Conservation (phyloP, 1,140 invertebrate species). For the Triops longicaudatus region DNA sequence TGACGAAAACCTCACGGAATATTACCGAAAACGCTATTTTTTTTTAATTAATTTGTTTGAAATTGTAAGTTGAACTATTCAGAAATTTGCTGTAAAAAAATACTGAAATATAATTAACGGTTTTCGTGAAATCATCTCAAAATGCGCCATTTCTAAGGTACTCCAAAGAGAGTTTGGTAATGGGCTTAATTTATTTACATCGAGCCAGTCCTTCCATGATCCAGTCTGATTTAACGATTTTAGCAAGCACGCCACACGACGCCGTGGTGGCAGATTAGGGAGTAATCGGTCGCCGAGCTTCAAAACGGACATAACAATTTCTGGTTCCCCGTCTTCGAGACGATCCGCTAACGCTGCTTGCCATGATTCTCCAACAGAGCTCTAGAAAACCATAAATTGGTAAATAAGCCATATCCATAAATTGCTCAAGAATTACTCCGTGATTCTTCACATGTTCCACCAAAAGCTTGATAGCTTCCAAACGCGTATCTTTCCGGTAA, state of each 20-base stretch:
- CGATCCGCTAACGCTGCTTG: slow-evolving; percentile 20
- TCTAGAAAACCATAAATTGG: background rate
- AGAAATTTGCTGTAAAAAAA: too few relatives aligned
- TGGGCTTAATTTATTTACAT: background rate
- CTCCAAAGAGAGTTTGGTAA: background rate
- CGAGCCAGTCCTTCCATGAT: background rate
- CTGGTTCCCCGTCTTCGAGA: slow-evolving; percentile 11
- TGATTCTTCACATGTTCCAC: background rate
- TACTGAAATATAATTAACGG: too few relatives aligned
- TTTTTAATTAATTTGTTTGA: too few relatives aligned
- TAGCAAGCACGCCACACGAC: slow-evolving; percentile 4
- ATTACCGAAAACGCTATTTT: too few relatives aligned
- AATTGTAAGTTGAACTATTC: too few relatives aligned
- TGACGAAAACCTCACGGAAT: too few relatives aligned
- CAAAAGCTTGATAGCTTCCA: slow-evolving; percentile 17
- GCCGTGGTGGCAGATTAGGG: background rate
- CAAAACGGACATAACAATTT: slow-evolving; percentile 16
- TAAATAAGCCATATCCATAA: too few relatives aligned
- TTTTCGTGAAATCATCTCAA: too few relatives aligned
- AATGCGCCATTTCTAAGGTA: too few relatives aligned
- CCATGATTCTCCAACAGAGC: background rate
- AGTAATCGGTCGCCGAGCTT: slow-evolving; percentile 18
- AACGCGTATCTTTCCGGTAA: slow-evolving; percentile 11
- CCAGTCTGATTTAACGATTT: background rate
- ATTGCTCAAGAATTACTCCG: slow-evolving; percentile 5